Percentiles rank a stretch among this genome's conserved stretches.
phyloP scores from a whole-genome alignment of 1,140 invertebrate genomes.

The Chironomus striatipennis region DNA sequence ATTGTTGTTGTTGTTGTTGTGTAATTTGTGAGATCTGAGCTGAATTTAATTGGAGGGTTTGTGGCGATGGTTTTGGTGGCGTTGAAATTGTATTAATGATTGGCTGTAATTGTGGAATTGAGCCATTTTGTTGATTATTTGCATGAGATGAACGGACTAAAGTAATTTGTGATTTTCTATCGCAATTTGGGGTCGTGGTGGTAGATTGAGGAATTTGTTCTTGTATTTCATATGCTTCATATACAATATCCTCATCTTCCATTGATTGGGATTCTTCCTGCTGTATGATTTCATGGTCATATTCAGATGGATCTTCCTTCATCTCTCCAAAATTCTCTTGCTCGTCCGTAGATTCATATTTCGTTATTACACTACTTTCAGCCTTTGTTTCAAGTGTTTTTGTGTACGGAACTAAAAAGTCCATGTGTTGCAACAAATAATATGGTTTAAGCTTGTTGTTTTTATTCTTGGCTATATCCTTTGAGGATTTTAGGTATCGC shows the following conservation, averaged over 20 bases:
- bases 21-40: neutral
- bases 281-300: constrained; percentile 18
- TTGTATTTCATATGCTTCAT: constrained; percentile 10
- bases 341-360: neutral
- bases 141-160: constrained; percentile 4
- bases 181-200: neutral
- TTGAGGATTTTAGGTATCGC: neutral
- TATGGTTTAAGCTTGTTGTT: constrained; percentile 11
- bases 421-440: constrained; percentile 3
- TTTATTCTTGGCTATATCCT: neutral
- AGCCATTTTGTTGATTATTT: neutral
- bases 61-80: neutral
- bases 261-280: constrained; percentile 7
- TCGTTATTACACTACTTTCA: neutral
- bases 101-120: neutral
- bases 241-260: constrained; percentile 12
- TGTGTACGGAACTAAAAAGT: constrained; percentile 17
- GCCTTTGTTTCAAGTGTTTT: neutral
- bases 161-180: constrained; percentile 4
- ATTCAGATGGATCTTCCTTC: neutral
- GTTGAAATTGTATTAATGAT: neutral
- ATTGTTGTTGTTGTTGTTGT: neutral
- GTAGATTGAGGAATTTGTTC: neutral
- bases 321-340: neutral
- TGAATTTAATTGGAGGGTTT: neutral